Evolutionary conservation across 2,797 vertebrate species (phyloP).

Genomic region (Crocodylus rhombifer): DNA sequence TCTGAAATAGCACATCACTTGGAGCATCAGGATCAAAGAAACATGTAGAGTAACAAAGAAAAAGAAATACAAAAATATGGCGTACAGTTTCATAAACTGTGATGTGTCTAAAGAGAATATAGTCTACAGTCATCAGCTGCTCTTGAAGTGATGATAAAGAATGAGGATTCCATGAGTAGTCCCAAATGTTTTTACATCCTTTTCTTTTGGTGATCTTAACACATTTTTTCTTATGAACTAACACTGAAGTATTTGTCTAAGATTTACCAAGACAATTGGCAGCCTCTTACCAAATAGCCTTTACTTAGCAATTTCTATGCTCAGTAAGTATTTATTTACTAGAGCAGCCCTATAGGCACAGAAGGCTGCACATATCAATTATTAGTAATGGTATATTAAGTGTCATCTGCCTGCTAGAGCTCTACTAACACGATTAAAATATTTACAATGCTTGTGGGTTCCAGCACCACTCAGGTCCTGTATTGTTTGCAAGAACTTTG

Average conservation of each 20-base stretch:
- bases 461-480: background rate
- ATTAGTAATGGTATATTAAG: background rate
- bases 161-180: background rate
- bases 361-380: background rate
- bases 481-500: background rate
- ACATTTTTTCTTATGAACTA: background rate
- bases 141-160: constrained; percentile 6
- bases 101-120: background rate
- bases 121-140: background rate
- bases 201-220: background rate
- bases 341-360: background rate
- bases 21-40: background rate
- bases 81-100: background rate
- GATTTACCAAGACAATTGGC: background rate
- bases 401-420: background rate
- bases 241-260: background rate
- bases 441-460: background rate
- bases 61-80: background rate
- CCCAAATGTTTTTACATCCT: background rate
- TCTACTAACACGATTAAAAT: background rate
- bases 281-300: background rate
- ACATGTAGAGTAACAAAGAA: background rate
- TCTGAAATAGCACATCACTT: background rate
- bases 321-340: background rate
- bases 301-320: background rate